These are phyloP conservation scores for Battus philenor DNA, from an alignment of 1,140 invertebrate genomes.

Conservation along the genomic window DNA sequence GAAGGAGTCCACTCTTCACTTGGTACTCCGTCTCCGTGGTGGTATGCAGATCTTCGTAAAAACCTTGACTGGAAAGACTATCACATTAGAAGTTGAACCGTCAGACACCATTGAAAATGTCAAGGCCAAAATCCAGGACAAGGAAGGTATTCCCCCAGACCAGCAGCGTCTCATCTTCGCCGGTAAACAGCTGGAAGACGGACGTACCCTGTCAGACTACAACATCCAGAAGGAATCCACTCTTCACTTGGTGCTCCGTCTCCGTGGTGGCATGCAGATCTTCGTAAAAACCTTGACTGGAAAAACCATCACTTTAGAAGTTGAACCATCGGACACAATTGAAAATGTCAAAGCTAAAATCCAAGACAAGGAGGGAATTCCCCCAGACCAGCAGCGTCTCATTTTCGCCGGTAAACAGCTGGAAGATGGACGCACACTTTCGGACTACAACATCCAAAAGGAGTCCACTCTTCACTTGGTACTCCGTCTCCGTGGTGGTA, in stretches of 20 bases:
- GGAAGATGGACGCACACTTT: constrained; percentile 1
- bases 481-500: constrained; percentile 6
- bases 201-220: neutral
- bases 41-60: constrained; percentile 5
- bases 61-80: neutral
- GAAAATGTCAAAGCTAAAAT: constrained; percentile 1
- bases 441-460: constrained; percentile 1
- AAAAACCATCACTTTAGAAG: neutral
- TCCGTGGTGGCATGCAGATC: constrained; percentile 5
- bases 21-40: neutral
- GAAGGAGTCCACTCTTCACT: constrained; percentile 1
- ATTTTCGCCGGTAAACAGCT: constrained; percentile 1
- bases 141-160: constrained; percentile 2
- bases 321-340: neutral
- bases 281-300: neutral
- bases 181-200: neutral
- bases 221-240: constrained; percentile 2
- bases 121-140: constrained; percentile 2
- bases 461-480: constrained; percentile 4
- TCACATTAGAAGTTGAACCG: neutral
- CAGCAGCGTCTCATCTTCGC: neutral
- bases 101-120: constrained; percentile 4
- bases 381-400: neutral
- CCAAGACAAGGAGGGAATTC: neutral
- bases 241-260: neutral